Evolutionary conservation across 64 coral and sea anemone genomes (phyloP), one percentile per base, ranked within the genome.

Genomic region (Astreopora myriophthalma): DNA sequence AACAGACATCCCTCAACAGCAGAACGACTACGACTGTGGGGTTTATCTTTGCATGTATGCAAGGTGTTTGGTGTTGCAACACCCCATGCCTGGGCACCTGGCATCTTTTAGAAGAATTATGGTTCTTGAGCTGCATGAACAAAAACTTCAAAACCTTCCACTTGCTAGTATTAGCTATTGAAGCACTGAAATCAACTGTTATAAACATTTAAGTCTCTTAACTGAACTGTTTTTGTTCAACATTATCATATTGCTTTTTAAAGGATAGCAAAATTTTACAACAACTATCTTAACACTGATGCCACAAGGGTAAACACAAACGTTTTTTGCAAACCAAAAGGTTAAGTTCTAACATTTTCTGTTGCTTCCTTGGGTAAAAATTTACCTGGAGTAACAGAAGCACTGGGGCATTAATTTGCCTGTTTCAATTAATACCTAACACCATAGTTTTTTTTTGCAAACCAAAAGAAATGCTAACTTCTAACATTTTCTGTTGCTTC

Each of bases 1-100:
- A 70, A 28, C 33, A 61, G 76, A 91, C 62, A 83, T 91, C 20
- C 89, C 89, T 27, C 89, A 91, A 62, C 89, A 91, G 36, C 30
- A 22, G 11, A 91, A 91, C 35, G 77, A 31, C 28, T 91, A 84
- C 35, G 78, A 84, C 44, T 73, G 75, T 90, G 88, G 88, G 16
- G 88, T 80, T 11, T 90, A 40, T 29, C 20, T 90, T 24, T 64
- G 60, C 34, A 30, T 38, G 42, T 83, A 71, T 91, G 89, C 77
- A 30, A 83, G 77, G 35, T 73, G 67, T 84, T 48, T 91, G 34
- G 51, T 84, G 26, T 24, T 89, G 60, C 46, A 64, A 31, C 36
- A n/a, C 19, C 52, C 58, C 7, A 46, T 89, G 49, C 34, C 48
- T 25, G 11, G 25, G 13, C 71, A 79, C 22, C 5, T 64, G 5